Evolutionary conservation across 2,797 vertebrate genomes (phyloP), one percentile per base, ranked within the genome.

Genomic region (Adrianichthys oophorus): DNA sequence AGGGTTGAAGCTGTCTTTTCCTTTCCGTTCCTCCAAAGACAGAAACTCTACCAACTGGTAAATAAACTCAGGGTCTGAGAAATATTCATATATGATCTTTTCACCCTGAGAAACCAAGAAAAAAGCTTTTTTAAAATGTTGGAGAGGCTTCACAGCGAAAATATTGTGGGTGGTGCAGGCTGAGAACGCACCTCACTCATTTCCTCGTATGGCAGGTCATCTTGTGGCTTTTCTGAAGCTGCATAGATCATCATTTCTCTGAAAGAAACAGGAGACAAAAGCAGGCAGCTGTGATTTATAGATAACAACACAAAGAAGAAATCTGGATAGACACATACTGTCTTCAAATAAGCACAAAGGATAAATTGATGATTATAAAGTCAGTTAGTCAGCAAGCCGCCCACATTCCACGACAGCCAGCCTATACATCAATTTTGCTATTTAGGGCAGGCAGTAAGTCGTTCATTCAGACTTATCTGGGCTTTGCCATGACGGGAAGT

Each of bases 1-100:
- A 15, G 97, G 95, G 90, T 95, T 99, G 88, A 99, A 98, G 84
- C 95, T 98, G 92, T 99, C 97, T 89, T 98, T 99, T 83, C 96
- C 97, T 83, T 98, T 98, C 73, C 96, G 92, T 81, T 99, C 97
- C 93, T 99, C 97, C 84, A 99, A 91, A 73, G 95, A 97, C 68
- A 98, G 91, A 84, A 95, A 98, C 74, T 90, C 94, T 62, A 98
- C 89, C 59, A 99, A 89, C 88, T 97, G 95, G 43, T 92, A 92
- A 59, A 98, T 91, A 85, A 99, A 99, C 67, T 91, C 92, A 0
- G 93, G 88, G 82, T 99, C 93, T 26, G 93, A 94, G 92, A 99
- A 99, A 82, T 95, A 93, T 88, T 99, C 97, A 83, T 93, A 96
- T 83, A 99, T 90, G 75, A 96, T 92, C 84, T 95, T 94, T 82